phyloP scores from a whole-genome alignment of 2,113 vertebrate species.

The Pangasianodon gigas region DNA sequence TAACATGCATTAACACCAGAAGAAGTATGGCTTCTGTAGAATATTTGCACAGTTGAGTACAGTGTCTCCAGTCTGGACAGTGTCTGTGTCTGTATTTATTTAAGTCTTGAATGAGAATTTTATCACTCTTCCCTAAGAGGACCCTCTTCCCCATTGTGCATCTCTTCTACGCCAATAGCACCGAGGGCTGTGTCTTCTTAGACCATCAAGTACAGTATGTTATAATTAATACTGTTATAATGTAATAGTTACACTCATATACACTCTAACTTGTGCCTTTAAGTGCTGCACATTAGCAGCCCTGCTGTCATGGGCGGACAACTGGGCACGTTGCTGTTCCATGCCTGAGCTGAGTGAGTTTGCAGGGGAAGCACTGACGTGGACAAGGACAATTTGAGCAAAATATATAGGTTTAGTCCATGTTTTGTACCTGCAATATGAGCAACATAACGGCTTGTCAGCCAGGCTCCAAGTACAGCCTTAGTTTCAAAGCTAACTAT shows the following conservation, averaged over 20 bases:
- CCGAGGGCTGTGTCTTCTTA: not conserved
- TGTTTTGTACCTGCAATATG: not conserved
- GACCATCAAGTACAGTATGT: not conserved
- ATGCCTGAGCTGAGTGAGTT: not conserved
- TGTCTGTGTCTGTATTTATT: constrained; percentile 69
- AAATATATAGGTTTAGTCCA: not conserved
- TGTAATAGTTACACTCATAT: not conserved
- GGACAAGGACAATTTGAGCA: not conserved
- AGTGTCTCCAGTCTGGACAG: constrained; percentile 48
- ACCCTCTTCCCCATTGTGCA: constrained; percentile 26
- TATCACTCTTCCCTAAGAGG: constrained; percentile 58
- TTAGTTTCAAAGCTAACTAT: not conserved
- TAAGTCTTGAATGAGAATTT: constrained; percentile 74
- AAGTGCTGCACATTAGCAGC: not conserved
- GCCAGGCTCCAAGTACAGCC: not conserved
- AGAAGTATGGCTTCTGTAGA: not conserved
- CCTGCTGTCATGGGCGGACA: not conserved
- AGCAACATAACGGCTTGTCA: not conserved
- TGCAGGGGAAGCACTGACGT: not conserved
- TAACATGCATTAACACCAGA: not conserved
- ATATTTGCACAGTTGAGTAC: constrained; percentile 40
- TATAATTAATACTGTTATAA: not conserved
- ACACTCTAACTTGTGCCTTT: not conserved
- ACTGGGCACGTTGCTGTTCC: not conserved
- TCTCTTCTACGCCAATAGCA: not conserved